These are phyloP conservation scores for Oscheius sp. DNA, from an alignment of 2,888 invertebrate genomes.

Conservation along the genomic window DNA sequence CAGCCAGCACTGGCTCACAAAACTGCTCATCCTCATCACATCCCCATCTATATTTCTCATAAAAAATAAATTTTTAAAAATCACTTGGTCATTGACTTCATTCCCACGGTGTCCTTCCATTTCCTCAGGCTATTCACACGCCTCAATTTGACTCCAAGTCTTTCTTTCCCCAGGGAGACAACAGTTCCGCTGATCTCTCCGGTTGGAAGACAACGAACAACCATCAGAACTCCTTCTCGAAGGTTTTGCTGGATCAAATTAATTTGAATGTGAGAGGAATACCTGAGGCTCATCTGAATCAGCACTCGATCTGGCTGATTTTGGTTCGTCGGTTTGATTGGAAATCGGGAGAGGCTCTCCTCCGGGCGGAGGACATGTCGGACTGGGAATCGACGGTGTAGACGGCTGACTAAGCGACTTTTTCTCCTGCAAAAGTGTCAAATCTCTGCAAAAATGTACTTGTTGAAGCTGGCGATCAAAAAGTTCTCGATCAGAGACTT, in stretches of 20 bases:
- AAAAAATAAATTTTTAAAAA: neutral
- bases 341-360: neutral
- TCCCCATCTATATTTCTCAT: slow-evolving; percentile 10
- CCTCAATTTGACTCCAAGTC: slow-evolving; percentile 26
- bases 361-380: slow-evolving; percentile 5
- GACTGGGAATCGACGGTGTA: neutral
- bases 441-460: neutral
- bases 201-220: slow-evolving; percentile 15
- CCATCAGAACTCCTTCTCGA: slow-evolving; percentile 27
- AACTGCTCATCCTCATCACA: slow-evolving; percentile 23
- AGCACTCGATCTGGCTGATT: neutral
- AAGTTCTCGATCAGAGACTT: neutral
- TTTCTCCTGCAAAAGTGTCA: neutral
- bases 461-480: slow-evolving; percentile 6
- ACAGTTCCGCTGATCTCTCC: slow-evolving; percentile 27
- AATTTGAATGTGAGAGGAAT: no score
- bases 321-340: neutral
- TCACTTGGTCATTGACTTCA: slow-evolving; percentile 27
- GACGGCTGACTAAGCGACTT: slow-evolving; percentile 4
- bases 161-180: slow-evolving; percentile 23
- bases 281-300: slow-evolving; percentile 10
- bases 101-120: slow-evolving; percentile 29
- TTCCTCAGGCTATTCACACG: slow-evolving; percentile 18
- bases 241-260: neutral
- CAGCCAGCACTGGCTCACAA: slow-evolving; percentile 28